These are phyloP conservation scores for Galago senegalensis DNA, from an alignment of 2,797 vertebrate species.

Conservation along the genomic window DNA sequence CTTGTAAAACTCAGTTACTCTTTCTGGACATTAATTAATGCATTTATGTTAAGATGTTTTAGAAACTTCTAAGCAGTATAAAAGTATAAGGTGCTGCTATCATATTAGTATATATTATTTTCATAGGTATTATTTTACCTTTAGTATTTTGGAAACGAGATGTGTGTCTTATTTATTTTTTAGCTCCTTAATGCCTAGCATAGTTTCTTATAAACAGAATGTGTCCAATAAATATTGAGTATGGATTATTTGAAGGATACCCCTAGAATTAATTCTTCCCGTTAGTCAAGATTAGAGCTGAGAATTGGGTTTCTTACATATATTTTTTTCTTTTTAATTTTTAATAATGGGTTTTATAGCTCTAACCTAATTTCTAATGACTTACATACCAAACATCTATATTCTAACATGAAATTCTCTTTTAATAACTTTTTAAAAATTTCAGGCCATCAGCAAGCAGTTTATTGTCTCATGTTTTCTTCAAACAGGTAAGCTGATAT, in stretches of 20 bases:
- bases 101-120: slow-evolving; percentile 35
- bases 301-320: slow-evolving; percentile 37
- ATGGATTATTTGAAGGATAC: slow-evolving; percentile 2
- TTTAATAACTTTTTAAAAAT: slow-evolving; percentile 82
- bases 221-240: slow-evolving; percentile 47
- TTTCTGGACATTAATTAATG: slow-evolving; percentile 21
- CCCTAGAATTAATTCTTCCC: slow-evolving; percentile 15
- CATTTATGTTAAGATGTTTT: slow-evolving; percentile 42
- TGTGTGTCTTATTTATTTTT: background rate
- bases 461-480: slow-evolving; percentile 96
- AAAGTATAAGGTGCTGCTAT: slow-evolving; percentile 21
- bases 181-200: background rate
- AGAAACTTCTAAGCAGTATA: slow-evolving; percentile 53
- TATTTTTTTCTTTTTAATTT: slow-evolving; percentile 34
- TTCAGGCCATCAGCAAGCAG: slow-evolving; percentile 95
- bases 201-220: slow-evolving; percentile 22
- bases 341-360: slow-evolving; percentile 38
- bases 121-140: background rate
- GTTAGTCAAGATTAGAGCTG: slow-evolving; percentile 9
- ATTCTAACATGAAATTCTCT: slow-evolving; percentile 55
- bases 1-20: slow-evolving; percentile 33
- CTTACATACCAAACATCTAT: background rate
- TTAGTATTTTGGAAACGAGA: slow-evolving; percentile 56
- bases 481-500: slow-evolving; percentile 94
- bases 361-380: slow-evolving; percentile 58